These are phyloP conservation scores for Ptychochromis oligacanthus DNA, from an alignment of 2,113 vertebrate species.

Conservation along the genomic window DNA sequence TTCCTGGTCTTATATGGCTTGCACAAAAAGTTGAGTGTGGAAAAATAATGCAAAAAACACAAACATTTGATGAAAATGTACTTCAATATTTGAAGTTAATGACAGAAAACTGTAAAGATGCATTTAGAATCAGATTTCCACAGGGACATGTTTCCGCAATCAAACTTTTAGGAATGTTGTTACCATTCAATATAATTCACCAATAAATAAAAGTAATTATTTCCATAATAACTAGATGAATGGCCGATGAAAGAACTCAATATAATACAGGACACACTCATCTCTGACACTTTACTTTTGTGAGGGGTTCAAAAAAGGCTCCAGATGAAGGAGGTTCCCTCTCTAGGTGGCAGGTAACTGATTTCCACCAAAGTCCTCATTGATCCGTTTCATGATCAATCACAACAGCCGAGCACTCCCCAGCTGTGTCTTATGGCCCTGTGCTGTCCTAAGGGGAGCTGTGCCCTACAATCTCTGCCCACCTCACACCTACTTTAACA, in stretches of 20 bases:
- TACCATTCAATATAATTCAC: neutral
- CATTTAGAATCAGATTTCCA: neutral
- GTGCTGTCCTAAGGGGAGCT: conserved; percentile 37
- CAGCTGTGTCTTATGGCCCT: conserved; percentile 40
- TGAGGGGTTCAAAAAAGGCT: conserved; percentile 16
- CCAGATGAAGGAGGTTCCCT: conserved; percentile 44
- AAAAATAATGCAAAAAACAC: neutral
- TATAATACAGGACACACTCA: neutral
- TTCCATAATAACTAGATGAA: neutral
- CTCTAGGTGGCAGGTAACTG: conserved; percentile 72
- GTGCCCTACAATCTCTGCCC: conserved; percentile 47
- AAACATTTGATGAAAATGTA: neutral
- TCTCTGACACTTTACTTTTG: neutral
- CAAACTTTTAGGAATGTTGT: neutral
- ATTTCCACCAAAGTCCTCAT: conserved; percentile 74
- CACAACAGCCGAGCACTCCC: conserved; percentile 72
- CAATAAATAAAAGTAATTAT: neutral
- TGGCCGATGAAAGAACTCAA: neutral
- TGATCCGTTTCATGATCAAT: conserved; percentile 79
- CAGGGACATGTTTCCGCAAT: neutral
- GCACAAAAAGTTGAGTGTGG: too few species aligned
- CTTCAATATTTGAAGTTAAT: neutral
- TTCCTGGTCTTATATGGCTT: neutral
- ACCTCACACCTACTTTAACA: conserved; percentile 59
- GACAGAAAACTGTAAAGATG: neutral